These are phyloP conservation scores for Oeneis ivallda DNA, from an alignment of 2,888 invertebrate species.

Conservation along the genomic window DNA sequence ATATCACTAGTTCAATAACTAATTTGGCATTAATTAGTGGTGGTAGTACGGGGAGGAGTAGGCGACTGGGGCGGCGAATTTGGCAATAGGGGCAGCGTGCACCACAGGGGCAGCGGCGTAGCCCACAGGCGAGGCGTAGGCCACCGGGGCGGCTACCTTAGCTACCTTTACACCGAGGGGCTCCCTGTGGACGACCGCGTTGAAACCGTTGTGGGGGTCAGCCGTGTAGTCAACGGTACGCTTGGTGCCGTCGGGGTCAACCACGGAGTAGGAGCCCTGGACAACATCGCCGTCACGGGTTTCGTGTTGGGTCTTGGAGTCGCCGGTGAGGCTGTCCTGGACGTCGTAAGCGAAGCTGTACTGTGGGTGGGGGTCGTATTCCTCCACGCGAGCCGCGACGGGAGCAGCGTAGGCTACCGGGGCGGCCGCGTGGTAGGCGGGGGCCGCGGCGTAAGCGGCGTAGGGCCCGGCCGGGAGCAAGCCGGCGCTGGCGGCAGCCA, in stretches of 20 bases:
- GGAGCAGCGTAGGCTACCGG: conserved; percentile 71
- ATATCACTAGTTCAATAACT: conserved; percentile 25
- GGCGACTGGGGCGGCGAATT: conserved; percentile 58
- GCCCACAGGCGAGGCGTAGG: conserved; percentile 53
- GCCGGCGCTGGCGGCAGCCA: conserved; percentile 66
- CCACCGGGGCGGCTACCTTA: conserved; percentile 60
- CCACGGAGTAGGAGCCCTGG: conserved; percentile 78
- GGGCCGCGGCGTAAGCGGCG: conserved; percentile 38
- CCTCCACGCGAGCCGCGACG: conserved; percentile 45
- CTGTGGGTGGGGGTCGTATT: conserved; percentile 64
- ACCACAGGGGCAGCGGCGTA: conserved; percentile 53
- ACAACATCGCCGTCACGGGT: conserved; percentile 72
- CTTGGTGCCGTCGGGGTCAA: conserved; percentile 80
- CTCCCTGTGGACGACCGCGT: conserved; percentile 79
- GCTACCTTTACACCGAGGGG: conserved; percentile 59
- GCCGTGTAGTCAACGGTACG: conserved; percentile 80
- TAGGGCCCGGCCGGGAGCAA: conserved; percentile 55
- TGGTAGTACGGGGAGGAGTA: conserved; percentile 62
- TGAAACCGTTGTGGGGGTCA: conserved; percentile 76
- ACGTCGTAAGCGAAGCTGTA: conserved; percentile 82
- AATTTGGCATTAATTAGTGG: conserved; percentile 66
- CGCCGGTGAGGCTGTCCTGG: conserved; percentile 77
- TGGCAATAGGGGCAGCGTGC: conserved; percentile 44
- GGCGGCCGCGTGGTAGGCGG: conserved; percentile 48
- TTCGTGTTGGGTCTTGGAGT: conserved; percentile 73